Base-by-base conservation (phyloP, 2,888 invertebrate species). In the Ectemnius lituratus region DNA sequence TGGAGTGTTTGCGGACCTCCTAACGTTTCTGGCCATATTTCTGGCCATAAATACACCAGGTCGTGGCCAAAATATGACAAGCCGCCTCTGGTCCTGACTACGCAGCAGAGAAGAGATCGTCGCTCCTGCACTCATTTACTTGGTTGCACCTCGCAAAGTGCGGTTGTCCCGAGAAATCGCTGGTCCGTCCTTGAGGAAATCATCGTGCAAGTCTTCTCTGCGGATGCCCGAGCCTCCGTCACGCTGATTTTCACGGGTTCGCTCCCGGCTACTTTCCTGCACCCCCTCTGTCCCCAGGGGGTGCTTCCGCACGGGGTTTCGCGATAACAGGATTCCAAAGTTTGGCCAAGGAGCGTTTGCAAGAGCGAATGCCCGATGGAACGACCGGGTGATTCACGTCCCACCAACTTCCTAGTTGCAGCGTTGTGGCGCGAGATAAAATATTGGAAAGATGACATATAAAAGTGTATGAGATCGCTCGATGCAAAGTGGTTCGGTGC, bases 41-140 rank as follows among this genome's bases (percentile, higher is more conserved):
- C 76, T 88, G 87, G 85, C 86, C 87, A 87, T 89, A 89, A 90
- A 89, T 89, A 88, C 87, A 87, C 84, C 84, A 79, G 76, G 75
- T 84, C 81, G 88, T 88, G 90, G 89, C 86, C 90, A 90, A 85
- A 87, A 88, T 89, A 89, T 88, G 87, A 88, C 87, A 85, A 86
- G 81, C 82, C 64, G 18, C 67, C 13, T 58, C 67, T 61, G 49
- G 11, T 8, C 18, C 11, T 45, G 23, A 23, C 4, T 37, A n/a
- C 14, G 60, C 58, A 20, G 0, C n/a, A n/a, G 28, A 18, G 27
- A n/a, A 6, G 67, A 59, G 49, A 73, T 73, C 23, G 23, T 23
- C 23, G 45, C 52, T 37, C 37, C 37, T 4, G 27, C 37, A 28
- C 46, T 60, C 45, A 52, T 49, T 60, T 28, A 14, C 47, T 61